Evolutionary conservation across 2,797 vertebrate species (phyloP).

Genomic region (Sylvilagus floridanus): DNA sequence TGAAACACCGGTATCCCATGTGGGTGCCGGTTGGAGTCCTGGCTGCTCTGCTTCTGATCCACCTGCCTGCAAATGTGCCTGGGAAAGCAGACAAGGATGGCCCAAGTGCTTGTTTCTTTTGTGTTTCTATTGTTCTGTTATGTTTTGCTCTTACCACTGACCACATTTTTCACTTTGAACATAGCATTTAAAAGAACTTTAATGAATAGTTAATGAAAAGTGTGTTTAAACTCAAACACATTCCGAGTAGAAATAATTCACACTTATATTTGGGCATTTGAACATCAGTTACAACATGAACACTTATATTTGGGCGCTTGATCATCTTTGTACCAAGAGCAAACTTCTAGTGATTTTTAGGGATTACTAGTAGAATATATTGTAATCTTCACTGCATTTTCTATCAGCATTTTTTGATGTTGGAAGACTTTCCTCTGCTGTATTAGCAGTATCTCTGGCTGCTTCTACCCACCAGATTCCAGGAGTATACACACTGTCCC

Average conservation of each 20-base stretch:
- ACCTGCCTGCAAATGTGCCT: too few relatives aligned
- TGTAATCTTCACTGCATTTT: background rate
- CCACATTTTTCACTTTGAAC: background rate
- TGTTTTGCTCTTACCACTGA: background rate
- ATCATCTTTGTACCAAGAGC: background rate
- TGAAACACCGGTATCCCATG: too few relatives aligned
- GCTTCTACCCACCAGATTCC: background rate
- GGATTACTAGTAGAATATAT: background rate
- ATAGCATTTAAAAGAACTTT: constrained; percentile 26
- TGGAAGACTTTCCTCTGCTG: background rate
- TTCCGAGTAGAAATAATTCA: background rate
- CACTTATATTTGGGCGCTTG: constrained; percentile 17
- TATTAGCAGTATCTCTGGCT: background rate
- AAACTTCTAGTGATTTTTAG: background rate
- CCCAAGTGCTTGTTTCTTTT: background rate
- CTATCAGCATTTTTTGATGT: background rate
- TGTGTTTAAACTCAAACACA: constrained; percentile 5
- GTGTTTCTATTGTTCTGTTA: background rate
- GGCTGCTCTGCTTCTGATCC: too few relatives aligned
- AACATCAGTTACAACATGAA: background rate
- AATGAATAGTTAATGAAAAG: constrained; percentile 40
- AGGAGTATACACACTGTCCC: background rate
- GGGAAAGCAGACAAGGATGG: too few relatives aligned
- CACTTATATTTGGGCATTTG: constrained; percentile 23
- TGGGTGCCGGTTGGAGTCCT: too few relatives aligned